Evolutionary conservation across 2,113 vertebrate genomes (phyloP).

Genomic region (Laticauda laticaudata): DNA sequence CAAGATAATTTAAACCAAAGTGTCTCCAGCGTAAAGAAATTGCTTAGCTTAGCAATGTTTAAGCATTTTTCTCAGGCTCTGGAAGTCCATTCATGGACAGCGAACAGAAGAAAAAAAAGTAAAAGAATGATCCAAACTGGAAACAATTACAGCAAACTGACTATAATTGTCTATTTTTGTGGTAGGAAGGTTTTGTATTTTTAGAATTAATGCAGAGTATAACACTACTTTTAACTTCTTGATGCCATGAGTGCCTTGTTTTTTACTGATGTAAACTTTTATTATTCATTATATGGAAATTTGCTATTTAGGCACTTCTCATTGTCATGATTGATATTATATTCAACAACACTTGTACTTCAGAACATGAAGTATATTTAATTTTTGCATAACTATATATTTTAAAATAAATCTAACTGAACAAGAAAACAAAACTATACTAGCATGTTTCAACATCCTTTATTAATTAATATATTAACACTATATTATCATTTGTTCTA

Average conservation of each 20-base stretch:
- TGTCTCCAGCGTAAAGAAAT: conserved; percentile 25
- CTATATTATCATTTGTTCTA: too few species aligned
- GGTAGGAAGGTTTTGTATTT: conserved; percentile 55
- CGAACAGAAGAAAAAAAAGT: conserved; percentile 19
- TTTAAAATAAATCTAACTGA: not conserved
- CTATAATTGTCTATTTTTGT: conserved; percentile 50
- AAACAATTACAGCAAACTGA: conserved; percentile 35
- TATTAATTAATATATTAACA: too few species aligned
- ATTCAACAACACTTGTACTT: conserved; percentile 36
- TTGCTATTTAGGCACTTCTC: conserved; percentile 46
- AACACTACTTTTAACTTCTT: conserved; percentile 50
- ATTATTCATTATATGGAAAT: conserved; percentile 54
- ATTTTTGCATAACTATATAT: conserved; percentile 25
- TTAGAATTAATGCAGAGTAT: conserved; percentile 49
- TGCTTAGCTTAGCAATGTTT: conserved; percentile 34
- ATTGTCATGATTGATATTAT: conserved; percentile 37
- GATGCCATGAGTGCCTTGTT: conserved; percentile 43
- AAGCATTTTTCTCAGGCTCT: not conserved
- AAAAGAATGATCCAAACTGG: conserved; percentile 13
- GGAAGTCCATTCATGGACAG: not conserved
- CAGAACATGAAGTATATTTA: conserved; percentile 28
- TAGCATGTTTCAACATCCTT: not conserved
- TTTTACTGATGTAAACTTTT: conserved; percentile 56
- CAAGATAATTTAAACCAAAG: conserved; percentile 52
- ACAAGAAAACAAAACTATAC: not conserved